These are phyloP conservation scores for Chelon auratus DNA, from an alignment of 2,797 vertebrate species.

Conservation along the genomic window DNA sequence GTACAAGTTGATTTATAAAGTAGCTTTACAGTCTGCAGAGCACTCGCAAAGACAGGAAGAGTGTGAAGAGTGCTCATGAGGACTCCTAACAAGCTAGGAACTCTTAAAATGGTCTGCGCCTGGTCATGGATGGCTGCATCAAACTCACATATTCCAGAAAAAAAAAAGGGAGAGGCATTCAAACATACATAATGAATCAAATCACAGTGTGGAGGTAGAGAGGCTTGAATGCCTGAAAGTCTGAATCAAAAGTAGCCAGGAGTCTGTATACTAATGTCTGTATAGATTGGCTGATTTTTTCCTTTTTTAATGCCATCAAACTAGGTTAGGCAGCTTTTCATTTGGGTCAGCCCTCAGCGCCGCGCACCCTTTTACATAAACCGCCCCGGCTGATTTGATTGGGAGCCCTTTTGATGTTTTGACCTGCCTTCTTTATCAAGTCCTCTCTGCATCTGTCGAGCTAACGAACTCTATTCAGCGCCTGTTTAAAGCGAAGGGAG, in stretches of 20 bases:
- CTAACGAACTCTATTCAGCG: conserved; percentile 68
- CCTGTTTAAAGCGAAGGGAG: conserved; percentile 60
- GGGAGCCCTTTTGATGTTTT: conserved; percentile 77
- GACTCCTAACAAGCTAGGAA: conserved; percentile 82
- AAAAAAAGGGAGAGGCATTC: conserved; percentile 65
- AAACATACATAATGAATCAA: conserved; percentile 82
- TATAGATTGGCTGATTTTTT: conserved; percentile 53
- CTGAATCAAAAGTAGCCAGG: conserved; percentile 64
- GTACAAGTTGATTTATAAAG: conserved; percentile 81
- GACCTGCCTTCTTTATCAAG: conserved; percentile 77
- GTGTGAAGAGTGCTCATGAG: conserved; percentile 80
- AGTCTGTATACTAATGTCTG: conserved; percentile 58
- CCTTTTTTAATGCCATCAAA: conserved; percentile 63
- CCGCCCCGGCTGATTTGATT: conserved; percentile 73
- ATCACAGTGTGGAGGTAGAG: conserved; percentile 61
- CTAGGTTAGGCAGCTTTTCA: conserved; percentile 67
- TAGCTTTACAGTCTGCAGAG: conserved; percentile 79
- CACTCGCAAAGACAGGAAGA: conserved; percentile 71
- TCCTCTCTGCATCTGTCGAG: conserved; percentile 62
- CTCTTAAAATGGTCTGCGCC: conserved; percentile 72
- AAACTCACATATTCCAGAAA: conserved; percentile 71
- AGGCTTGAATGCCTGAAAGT: conserved; percentile 43
- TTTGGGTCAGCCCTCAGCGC: conserved; percentile 72
- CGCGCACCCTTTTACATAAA: conserved; percentile 73
- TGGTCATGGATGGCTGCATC: conserved; percentile 76